Base-by-base conservation (phyloP, 2,113 vertebrate genomes). In the Paracanthobrama guichenoti region DNA sequence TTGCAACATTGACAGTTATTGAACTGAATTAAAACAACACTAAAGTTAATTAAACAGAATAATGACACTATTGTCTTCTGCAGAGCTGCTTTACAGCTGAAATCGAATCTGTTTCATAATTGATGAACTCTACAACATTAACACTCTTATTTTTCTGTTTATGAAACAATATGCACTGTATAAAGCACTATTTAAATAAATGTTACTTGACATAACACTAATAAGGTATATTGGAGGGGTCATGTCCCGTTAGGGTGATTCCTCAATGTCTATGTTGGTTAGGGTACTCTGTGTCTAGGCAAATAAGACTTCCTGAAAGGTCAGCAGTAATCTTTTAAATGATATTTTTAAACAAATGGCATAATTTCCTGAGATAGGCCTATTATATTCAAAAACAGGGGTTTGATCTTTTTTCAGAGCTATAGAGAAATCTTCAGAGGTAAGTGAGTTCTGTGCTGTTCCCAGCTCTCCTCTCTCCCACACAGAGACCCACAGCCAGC, bases 401-500 rank as follows among this genome's bases (percentile, higher is more conserved):
- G 86, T 86, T 86, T 66, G 39, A 46, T 50, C 76, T 88, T 13
- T 60, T 74, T 62, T 88, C 85, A 9, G 71, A 88, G 83, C 77
- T 87, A 16, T 22, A 50, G 16, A 85, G 84, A 79, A 87, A 79
- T 64, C 50, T 48, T 55, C 87, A 90, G 84, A 64, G 84, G 44
- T 72, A 86, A 82, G 79, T 77, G 22, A 85, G 87, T 74, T 76
- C 80, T 88, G 82, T 50, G 26, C 46, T 42, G 83, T 88, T 82
- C 62, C 78, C 79, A 84, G 72, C 81, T 85, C 81, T 85, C 84
- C 57, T 85, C 88, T 78, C 88, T 88, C 86, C 85, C 82, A 85
- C 88, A 87, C 86, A 67, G 66, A 81, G 84, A 86, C 44, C 88
- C 85, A 87, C 50, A 88, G 85, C 86, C 89, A 87, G 87, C 83